These are phyloP conservation scores for Drosophila atroscutellata DNA, from an alignment of 2,888 invertebrate genomes.

Conservation along the genomic window DNA sequence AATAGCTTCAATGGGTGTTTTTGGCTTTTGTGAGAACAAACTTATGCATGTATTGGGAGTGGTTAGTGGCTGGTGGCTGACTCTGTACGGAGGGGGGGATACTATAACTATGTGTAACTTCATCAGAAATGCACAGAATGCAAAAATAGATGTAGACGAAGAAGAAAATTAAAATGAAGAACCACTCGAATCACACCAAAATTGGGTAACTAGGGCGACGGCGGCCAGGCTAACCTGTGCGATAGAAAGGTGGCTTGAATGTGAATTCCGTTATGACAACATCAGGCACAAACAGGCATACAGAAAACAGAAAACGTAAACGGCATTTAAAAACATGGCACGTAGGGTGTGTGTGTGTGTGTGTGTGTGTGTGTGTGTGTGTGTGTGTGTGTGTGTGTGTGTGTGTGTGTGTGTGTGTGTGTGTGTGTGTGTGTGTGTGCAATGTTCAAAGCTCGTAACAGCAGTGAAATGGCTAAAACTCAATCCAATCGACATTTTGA, in stretches of 20 bases:
- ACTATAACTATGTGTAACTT: slow-evolving; percentile 6
- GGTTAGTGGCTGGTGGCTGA: neutral
- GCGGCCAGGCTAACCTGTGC: slow-evolving; percentile 6
- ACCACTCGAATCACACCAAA: slow-evolving; percentile 11
- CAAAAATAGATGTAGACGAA: neutral
- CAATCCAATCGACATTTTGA: neutral
- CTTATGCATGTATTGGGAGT: neutral
- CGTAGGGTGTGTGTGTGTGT: slow-evolving; percentile 43
- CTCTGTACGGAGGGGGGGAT: neutral
- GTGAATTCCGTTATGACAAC: slow-evolving; percentile 60
- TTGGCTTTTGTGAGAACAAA: neutral
- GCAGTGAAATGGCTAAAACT: slow-evolving; percentile 14
- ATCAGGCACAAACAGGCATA: slow-evolving; percentile 7
- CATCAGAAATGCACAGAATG: slow-evolving; percentile 7
- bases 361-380: slow-evolving; percentile 36
- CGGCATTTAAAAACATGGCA: slow-evolving; percentile 42
- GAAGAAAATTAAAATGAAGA: slow-evolving; percentile 3
- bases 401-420: slow-evolving; percentile 24
- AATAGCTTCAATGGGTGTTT: slow-evolving; percentile 13
- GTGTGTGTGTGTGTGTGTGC: slow-evolving; percentile 38
- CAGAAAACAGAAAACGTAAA: slow-evolving; percentile 5
- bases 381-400: slow-evolving; percentile 29
- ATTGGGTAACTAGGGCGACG: slow-evolving; percentile 28
- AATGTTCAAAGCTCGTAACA: slow-evolving; percentile 34
- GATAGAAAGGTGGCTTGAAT: slow-evolving; percentile 41